Conservation (phyloP, 2,888 invertebrate genomes). For the Athrips mouffetella region DNA sequence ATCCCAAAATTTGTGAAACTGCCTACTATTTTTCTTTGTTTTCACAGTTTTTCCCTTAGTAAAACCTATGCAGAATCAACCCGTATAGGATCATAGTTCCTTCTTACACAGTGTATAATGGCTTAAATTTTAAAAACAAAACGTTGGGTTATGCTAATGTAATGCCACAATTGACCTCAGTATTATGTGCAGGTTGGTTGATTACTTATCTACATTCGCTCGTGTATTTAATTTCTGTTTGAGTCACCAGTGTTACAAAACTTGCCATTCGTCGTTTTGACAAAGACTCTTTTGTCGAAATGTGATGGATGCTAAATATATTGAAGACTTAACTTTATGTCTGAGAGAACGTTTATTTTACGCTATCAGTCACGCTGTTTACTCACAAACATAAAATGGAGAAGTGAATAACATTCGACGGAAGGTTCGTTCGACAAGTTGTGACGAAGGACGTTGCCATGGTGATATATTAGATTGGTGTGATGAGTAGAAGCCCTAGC, state of each 20-base stretch:
- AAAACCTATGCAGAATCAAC: no score
- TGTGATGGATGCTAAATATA: background rate
- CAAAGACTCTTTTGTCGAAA: slow-evolving; percentile 7
- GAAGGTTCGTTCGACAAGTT: background rate
- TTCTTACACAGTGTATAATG: no score
- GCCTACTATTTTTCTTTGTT: no score
- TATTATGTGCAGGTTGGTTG: slow-evolving; percentile 12
- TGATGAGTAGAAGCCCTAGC: no score
- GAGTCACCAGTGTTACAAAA: slow-evolving; percentile 10
- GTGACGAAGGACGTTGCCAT: background rate
- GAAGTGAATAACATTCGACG: background rate
- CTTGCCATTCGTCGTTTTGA: slow-evolving; percentile 1
- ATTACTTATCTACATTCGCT: slow-evolving; percentile 13
- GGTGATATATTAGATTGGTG: background rate
- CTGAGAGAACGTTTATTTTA: background rate
- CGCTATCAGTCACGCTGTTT: background rate
- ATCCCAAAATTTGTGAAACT: no score
- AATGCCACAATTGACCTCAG: slow-evolving; percentile 21
- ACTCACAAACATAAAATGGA: background rate
- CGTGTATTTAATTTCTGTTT: slow-evolving; percentile 10
- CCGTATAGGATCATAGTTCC: no score
- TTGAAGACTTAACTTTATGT: background rate
- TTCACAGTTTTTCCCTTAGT: no score
- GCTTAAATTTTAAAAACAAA: background rate
- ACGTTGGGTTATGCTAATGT: slow-evolving; percentile 16